Evolutionary conservation across 2,113 vertebrate genomes (phyloP).

Genomic region (Semicossyphus pulcher): DNA sequence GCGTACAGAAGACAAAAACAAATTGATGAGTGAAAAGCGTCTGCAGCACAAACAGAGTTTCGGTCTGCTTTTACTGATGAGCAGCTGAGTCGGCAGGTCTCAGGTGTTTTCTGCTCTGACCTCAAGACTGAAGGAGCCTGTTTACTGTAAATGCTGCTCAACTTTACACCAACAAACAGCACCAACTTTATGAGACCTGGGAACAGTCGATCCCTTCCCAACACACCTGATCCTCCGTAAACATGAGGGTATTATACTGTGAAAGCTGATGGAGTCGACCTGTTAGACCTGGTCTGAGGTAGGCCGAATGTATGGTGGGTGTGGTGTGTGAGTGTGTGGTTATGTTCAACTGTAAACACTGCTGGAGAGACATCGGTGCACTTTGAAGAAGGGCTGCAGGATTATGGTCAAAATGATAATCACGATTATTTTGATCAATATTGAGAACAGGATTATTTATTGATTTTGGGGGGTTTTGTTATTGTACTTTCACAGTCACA

Average conservation of each 20-base stretch:
- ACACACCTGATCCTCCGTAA: background rate
- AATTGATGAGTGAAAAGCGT: too few species aligned
- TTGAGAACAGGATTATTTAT: too few species aligned
- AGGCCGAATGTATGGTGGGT: too few species aligned
- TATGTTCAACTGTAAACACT: background rate
- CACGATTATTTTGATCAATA: too few species aligned
- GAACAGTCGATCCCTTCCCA: constrained; percentile 1
- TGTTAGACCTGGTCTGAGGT: too few species aligned
- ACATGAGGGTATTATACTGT: background rate
- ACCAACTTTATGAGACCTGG: background rate
- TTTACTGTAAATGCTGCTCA: constrained; percentile 34
- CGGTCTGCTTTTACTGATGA: background rate
- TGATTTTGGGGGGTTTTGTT: too few species aligned
- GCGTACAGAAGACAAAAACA: too few species aligned
- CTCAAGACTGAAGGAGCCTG: background rate
- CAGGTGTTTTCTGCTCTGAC: background rate
- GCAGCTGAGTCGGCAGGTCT: constrained; percentile 15
- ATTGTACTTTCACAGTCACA: too few species aligned
- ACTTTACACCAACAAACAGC: constrained; percentile 8
- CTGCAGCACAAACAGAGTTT: background rate
- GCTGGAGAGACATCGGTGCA: too few species aligned
- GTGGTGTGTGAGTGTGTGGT: constrained; percentile 14
- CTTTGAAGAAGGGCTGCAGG: too few species aligned
- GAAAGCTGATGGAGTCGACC: background rate
- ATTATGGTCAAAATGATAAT: too few species aligned